These are phyloP conservation scores for Formicarius rufipectus DNA, from an alignment of 2,113 vertebrate species.

Conservation along the genomic window DNA sequence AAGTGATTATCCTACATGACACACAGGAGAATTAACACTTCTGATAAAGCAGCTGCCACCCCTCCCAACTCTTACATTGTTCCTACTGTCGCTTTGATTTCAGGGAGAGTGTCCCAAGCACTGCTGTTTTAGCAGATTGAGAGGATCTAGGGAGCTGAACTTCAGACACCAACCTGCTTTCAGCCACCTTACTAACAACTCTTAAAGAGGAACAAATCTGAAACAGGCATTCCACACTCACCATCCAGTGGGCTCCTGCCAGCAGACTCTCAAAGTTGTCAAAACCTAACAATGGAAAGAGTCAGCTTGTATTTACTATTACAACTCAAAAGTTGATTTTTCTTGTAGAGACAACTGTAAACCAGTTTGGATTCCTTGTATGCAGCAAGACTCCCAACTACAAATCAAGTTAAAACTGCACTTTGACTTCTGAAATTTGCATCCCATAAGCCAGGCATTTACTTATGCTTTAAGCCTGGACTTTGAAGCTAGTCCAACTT, in stretches of 20 bases:
- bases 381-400: not conserved
- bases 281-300: constrained; percentile 71
- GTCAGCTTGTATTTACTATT: not conserved
- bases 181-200: not conserved
- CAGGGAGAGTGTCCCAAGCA: not conserved
- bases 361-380: not conserved
- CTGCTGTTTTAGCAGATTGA: not conserved
- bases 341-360: not conserved
- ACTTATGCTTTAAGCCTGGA: not conserved
- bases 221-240: constrained; percentile 62
- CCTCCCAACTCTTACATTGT: not conserved
- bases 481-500: not conserved
- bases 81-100: not conserved
- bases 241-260: constrained; percentile 96
- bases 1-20: constrained; percentile 90
- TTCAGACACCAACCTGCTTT: not conserved
- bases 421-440: not conserved
- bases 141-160: not conserved
- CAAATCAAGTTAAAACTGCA: not conserved
- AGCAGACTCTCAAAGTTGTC: constrained; percentile 92
- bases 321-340: not conserved
- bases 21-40: not conserved
- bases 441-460: not conserved
- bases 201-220: not conserved
- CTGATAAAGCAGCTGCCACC: not conserved